A percentile compares a stretch with the other conserved stretches of the same genome.
phyloP scores from a whole-genome alignment of 2,113 vertebrate genomes.

The Corydoras sp. region DNA sequence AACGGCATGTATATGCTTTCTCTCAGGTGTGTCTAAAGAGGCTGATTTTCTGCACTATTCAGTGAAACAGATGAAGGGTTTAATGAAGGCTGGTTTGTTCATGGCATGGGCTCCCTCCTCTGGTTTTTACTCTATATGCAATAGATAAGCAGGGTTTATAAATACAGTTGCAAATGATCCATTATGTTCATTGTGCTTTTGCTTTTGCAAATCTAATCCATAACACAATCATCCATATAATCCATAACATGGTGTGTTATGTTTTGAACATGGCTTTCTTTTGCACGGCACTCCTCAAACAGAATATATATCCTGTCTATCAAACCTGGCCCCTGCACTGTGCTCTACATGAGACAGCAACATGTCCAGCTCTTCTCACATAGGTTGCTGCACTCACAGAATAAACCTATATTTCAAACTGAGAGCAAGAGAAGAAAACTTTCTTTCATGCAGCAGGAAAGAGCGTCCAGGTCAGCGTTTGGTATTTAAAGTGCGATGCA shows the following conservation, averaged over 20 bases:
- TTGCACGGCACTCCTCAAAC: not conserved
- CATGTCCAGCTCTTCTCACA: not conserved
- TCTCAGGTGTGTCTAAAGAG: slow-evolving; percentile 29
- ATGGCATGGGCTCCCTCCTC: slow-evolving; percentile 81
- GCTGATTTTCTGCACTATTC: slow-evolving; percentile 47
- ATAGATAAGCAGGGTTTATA: slow-evolving; percentile 13
- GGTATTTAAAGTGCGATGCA: slow-evolving; percentile 18
- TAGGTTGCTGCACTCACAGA: slow-evolving; percentile 19
- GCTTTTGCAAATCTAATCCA: too few species aligned
- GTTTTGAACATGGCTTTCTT: too few species aligned
- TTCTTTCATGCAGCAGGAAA: slow-evolving; percentile 1
- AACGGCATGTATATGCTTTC: slow-evolving; percentile 42
- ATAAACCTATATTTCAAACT: slow-evolving; percentile 24
- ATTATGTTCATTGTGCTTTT: too few species aligned
- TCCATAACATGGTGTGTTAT: too few species aligned
- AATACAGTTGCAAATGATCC: too few species aligned
- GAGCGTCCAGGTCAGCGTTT: slow-evolving; percentile 11
- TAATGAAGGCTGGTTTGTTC: slow-evolving; percentile 44
- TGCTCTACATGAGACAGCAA: not conserved
- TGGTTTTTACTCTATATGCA: slow-evolving; percentile 72
- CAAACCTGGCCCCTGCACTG: not conserved
- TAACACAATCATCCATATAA: too few species aligned
- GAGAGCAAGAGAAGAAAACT: slow-evolving; percentile 10
- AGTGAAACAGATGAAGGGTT: slow-evolving; percentile 14
- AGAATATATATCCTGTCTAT: not conserved